Evolutionary conservation across 2,888 invertebrate genomes (phyloP).

Genomic region (Megalurothrips usitatus): DNA sequence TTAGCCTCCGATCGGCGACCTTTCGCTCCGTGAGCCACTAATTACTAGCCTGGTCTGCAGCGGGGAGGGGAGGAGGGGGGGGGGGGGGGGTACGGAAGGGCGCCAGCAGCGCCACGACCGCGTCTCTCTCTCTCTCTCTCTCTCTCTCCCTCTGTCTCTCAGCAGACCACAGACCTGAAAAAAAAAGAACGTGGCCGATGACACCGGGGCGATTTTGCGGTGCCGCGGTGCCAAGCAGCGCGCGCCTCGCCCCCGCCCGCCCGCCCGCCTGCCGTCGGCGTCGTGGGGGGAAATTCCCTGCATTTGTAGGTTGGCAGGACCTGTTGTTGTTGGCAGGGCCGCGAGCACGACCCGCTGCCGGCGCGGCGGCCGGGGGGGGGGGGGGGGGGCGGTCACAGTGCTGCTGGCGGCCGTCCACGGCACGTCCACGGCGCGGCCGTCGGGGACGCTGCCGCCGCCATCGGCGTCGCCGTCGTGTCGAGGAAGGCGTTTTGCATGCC

Average conservation of each 20-base stretch:
- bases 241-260: not conserved
- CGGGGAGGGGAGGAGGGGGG: no score
- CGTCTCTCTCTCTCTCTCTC: not conserved
- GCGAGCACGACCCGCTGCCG: not conserved
- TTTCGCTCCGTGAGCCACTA: no score
- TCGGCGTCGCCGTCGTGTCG: not conserved
- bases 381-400: not conserved
- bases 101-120: no score
- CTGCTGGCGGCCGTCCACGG: not conserved
- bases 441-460: not conserved
- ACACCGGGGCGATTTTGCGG: not conserved
- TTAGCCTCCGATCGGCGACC: no score
- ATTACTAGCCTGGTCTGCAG: no score
- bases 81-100: no score
- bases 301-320: slow-evolving; percentile 20
- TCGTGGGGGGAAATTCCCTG: not conserved
- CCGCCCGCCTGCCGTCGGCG: not conserved
- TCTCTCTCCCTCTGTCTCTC: not conserved
- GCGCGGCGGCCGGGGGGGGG: not conserved
- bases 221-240: no score
- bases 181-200: not conserved
- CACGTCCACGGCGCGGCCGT: not conserved
- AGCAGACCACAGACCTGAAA: not conserved
- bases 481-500: not conserved
- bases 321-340: not conserved